phyloP scores from a whole-genome alignment of 1,140 invertebrate genomes.

The Psix sp. region DNA sequence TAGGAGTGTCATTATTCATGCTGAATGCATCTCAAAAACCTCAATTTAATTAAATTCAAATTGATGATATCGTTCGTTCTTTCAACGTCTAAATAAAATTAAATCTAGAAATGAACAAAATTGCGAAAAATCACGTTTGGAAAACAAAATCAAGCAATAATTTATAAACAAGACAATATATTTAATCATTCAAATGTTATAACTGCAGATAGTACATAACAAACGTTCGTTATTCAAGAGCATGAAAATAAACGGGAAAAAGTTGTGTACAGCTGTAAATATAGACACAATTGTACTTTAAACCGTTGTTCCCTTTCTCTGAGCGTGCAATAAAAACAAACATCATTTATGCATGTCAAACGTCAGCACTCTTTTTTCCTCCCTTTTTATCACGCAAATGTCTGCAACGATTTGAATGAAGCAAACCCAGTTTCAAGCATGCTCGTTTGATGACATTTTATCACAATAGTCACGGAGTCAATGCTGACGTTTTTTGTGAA shows the following conservation, averaged over 20 bases:
- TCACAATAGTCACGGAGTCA: constrained; percentile 3
- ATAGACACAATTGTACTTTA: constrained; percentile 17
- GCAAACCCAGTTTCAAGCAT: constrained; percentile 11
- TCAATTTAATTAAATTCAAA: no score
- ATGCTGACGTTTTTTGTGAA: background rate
- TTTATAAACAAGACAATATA: no score
- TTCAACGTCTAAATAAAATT: no score
- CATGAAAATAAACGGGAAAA: no score
- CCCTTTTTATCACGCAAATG: constrained; percentile 1
- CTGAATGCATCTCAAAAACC: constrained; percentile 13
- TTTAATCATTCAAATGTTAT: no score
- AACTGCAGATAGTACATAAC: no score
- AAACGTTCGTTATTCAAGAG: no score
- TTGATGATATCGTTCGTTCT: no score
- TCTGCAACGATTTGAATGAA: background rate
- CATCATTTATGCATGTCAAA: constrained; percentile 22
- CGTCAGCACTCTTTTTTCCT: constrained; percentile 4
- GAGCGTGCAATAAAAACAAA: constrained; percentile 19
- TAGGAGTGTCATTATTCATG: constrained; percentile 14
- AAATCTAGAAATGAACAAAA: no score
- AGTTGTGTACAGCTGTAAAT: no score
- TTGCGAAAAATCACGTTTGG: no score
- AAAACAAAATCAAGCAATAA: no score
- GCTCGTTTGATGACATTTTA: constrained; percentile 3
- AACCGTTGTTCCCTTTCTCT: constrained; percentile 4